phyloP scores from a whole-genome alignment of 1,140 invertebrate species.

The Eciton burchellii region DNA sequence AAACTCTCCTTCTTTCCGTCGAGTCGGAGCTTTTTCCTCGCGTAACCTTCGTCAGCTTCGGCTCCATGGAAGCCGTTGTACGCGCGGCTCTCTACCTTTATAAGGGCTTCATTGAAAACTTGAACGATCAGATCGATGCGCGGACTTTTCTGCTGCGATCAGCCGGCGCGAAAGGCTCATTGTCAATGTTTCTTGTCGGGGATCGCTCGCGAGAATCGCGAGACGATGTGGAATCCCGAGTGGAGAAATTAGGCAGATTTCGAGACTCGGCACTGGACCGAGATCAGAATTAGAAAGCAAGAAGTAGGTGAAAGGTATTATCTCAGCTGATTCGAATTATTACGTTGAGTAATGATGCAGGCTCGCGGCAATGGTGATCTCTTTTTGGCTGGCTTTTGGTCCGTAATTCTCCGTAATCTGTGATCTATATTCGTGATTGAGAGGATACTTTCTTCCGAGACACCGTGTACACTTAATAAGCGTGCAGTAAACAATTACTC shows the following conservation, averaged over 20 bases:
- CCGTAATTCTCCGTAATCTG: neutral
- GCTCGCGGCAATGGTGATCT: neutral
- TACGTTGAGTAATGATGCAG: too few species aligned
- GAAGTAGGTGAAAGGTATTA: neutral
- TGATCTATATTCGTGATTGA: neutral
- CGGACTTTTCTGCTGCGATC: neutral
- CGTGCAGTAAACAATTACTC: slow-evolving; percentile 57
- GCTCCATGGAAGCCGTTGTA: slow-evolving; percentile 69
- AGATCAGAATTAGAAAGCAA: neutral
- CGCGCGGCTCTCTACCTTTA: slow-evolving; percentile 74
- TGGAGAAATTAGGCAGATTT: neutral
- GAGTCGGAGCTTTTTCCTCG: slow-evolving; percentile 68
- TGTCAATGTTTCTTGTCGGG: neutral
- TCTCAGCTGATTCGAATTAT: too few species aligned
- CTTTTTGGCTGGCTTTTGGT: neutral
- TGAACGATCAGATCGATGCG: slow-evolving; percentile 35
- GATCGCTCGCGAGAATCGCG: slow-evolving; percentile 5
- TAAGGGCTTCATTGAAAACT: slow-evolving; percentile 80
- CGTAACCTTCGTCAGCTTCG: slow-evolving; percentile 57
- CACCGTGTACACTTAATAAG: slow-evolving; percentile 59
- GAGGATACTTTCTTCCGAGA: slow-evolving; percentile 25
- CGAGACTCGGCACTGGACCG: neutral
- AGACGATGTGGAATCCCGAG: neutral
- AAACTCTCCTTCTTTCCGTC: slow-evolving; percentile 65
- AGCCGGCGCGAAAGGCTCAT: neutral